phyloP scores from a whole-genome alignment of 2,797 vertebrate genomes.

The Valencia hispanica region DNA sequence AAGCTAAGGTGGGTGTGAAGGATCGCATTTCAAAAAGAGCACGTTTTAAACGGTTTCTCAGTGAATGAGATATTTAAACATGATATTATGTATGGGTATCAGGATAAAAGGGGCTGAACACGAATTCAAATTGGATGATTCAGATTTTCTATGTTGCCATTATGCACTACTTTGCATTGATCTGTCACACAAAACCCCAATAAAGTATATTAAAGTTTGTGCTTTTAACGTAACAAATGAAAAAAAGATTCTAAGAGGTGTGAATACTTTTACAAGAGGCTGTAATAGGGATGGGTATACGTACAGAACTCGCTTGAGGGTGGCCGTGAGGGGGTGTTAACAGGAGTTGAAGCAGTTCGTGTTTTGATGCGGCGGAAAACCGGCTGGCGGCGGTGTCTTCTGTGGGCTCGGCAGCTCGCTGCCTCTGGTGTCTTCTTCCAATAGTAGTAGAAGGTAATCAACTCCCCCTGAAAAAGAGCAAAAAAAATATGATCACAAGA shows the following conservation, averaged over 20 bases:
- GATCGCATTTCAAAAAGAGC: too few relatives aligned
- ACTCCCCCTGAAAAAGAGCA: constrained; percentile 87
- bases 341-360: constrained; percentile 94
- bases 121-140: too few relatives aligned
- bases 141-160: neutral
- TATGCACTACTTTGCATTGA: neutral
- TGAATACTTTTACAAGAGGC: neutral
- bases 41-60: too few relatives aligned
- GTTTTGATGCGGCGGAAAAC: constrained; percentile 99
- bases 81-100: neutral
- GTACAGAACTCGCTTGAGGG: constrained; percentile 98
- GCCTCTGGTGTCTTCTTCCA: constrained; percentile 99
- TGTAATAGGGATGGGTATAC: constrained; percentile 63
- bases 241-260: neutral
- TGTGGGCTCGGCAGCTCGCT: constrained; percentile 96
- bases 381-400: constrained; percentile 95
- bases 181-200: neutral
- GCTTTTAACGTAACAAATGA: neutral
- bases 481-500: neutral
- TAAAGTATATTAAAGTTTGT: neutral
- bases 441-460: constrained; percentile 99
- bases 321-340: constrained; percentile 95
- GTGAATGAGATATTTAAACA: too few relatives aligned
- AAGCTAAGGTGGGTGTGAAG: too few relatives aligned
- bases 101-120: too few relatives aligned